Base-by-base conservation (phyloP, 2,113 vertebrate genomes). In the Hipposideros armiger region DNA sequence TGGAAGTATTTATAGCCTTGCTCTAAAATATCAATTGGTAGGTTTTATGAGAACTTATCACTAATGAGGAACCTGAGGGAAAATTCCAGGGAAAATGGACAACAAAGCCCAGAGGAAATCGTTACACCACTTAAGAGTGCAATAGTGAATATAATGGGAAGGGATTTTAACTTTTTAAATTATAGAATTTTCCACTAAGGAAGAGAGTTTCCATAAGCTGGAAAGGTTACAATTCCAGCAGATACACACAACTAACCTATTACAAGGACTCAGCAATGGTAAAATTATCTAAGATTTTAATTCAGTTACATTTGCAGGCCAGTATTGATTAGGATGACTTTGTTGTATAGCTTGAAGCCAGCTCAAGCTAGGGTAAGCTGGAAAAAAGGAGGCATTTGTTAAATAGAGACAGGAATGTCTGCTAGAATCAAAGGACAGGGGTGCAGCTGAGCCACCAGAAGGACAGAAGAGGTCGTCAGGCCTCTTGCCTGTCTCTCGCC, bases 251-350 rank as follows among this genome's bases (percentile, higher is more conserved):
- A 22, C 11, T 80, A 76, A 81, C 19, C 20, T 56, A 42, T 42
- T 81, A 70, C 0, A 42, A 67, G 74, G 77, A 56, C 58, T 78
- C 7, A 32, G 9, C 11, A 50, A 36, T 30, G 50, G 19, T 40
- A 69, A 56, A 22, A 50, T 70, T 56, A 87, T 36, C 32, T 87
- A 50, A 85, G 24, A 73, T 92, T 95, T 92, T 73, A 95, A 87
- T 52, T 56, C 66, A 67, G 40, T 32, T 69, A 28, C 80, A 1
- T 60, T 62, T 64, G 81, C 86, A 13, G 60, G 42, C 10, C 50
- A 40, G 52, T 5, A 11, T 36, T 26, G 67, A 93, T 32, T 52
- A 78, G 60, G 15, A 45, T 64, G 56, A 17, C 15, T 92, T 84
- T 72, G 20, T 56, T 17, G 32, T 47, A 83, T 69, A 50, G n/a